Percentiles rank a stretch among this genome's conserved stretches.
Conservation (phyloP, 2,797 vertebrate genomes). For the Betta splendens region DNA sequence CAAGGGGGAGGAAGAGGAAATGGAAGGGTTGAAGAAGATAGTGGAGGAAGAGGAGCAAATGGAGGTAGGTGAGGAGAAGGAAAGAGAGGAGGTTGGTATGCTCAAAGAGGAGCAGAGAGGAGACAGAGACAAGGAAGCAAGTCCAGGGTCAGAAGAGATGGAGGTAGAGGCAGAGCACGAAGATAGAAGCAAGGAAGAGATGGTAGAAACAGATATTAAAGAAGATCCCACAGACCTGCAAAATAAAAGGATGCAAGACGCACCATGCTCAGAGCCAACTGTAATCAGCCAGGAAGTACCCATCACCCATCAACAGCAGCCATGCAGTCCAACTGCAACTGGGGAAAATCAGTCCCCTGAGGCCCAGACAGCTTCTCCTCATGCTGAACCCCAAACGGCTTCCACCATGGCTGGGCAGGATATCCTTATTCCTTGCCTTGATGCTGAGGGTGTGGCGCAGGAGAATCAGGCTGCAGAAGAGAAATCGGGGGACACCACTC, state of each 20-base stretch:
- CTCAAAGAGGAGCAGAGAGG: conserved; percentile 40
- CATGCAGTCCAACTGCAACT: conserved; percentile 44
- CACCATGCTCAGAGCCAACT: conserved; percentile 31
- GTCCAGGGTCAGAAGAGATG: conserved; percentile 80
- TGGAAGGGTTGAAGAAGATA: conserved; percentile 75
- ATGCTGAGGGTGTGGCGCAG: not conserved
- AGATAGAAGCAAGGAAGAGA: conserved; percentile 52
- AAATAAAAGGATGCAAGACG: conserved; percentile 54
- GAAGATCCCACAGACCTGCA: conserved; percentile 47
- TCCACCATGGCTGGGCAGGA: conserved; percentile 15
- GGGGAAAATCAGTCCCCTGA: conserved; percentile 31
- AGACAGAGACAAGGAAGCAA: conserved; percentile 77
- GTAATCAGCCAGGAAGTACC: conserved; percentile 30
- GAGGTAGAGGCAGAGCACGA: conserved; percentile 83
- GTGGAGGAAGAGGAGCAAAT: conserved; percentile 74
- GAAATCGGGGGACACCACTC: conserved; percentile 51
- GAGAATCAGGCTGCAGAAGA: conserved; percentile 38
- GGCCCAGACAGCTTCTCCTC: conserved; percentile 18
- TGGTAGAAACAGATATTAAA: conserved; percentile 48
- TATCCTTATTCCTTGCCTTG: not conserved
- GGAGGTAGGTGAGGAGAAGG: conserved; percentile 43
- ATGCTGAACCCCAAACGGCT: conserved; percentile 27
- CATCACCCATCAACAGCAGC: conserved; percentile 40
- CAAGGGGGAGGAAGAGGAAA: conserved; percentile 77
- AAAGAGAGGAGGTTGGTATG: conserved; percentile 74